Conservation (phyloP, 1,140 invertebrate genomes). For the Saccostrea glomerata region DNA sequence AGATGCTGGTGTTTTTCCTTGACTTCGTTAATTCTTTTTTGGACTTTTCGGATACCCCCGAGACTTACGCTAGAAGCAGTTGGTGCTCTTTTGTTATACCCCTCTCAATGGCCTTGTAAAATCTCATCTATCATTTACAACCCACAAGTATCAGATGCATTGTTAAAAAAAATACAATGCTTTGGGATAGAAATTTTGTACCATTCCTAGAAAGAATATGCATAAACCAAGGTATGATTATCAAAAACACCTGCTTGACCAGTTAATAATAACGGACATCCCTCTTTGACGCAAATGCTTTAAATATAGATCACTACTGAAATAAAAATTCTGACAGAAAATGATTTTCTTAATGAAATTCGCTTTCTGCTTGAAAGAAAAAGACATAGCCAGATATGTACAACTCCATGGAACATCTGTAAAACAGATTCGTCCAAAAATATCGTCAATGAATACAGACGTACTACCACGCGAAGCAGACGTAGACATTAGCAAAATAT, state of each 20-base stretch:
- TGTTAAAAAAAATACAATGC: neutral
- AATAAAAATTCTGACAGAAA: neutral
- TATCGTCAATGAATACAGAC: neutral
- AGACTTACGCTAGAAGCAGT: neutral
- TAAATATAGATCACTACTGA: neutral
- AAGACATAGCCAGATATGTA: neutral
- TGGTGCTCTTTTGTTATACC: neutral
- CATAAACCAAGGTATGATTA: neutral
- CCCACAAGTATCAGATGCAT: neutral
- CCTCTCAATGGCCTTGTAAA: neutral
- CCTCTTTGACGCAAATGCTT: neutral
- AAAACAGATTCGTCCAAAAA: neutral
- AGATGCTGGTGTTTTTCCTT: neutral
- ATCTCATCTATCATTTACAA: neutral
- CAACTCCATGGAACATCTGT: neutral
- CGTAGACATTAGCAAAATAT: neutral
- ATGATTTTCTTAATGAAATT: constrained; percentile 29
- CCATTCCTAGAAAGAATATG: neutral
- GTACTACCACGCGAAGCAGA: neutral
- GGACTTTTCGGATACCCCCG: neutral
- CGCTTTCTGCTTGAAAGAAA: neutral
- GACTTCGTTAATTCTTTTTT: neutral
- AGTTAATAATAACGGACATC: neutral
- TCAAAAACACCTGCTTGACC: neutral
- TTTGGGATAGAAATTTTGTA: neutral